phyloP scores from a whole-genome alignment of 2,888 invertebrate genomes.

The Dryocosmus kuriphilus region DNA sequence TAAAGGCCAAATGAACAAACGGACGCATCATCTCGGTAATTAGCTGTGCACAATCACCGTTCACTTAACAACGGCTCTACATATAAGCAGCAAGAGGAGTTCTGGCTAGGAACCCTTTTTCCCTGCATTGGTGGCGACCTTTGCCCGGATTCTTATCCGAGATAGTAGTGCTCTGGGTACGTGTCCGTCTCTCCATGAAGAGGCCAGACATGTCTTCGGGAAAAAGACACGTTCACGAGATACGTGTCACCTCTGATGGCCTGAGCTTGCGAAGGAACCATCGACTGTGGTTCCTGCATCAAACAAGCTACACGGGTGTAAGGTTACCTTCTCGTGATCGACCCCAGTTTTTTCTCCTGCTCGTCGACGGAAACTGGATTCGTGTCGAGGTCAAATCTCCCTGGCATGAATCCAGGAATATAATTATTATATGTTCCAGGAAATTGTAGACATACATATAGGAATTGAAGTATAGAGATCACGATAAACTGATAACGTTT shows the following conservation, averaged over 20 bases:
- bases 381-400: conserved; percentile 27
- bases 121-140: background rate
- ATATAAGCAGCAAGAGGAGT: background rate
- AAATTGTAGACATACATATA: background rate
- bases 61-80: background rate
- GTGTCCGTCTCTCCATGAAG: background rate
- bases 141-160: background rate
- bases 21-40: background rate
- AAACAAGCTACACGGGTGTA: conserved; percentile 23
- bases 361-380: conserved; percentile 13
- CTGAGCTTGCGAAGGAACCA: conserved; percentile 1
- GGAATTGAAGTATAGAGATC: no score
- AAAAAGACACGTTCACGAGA: background rate
- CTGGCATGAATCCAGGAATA: background rate
- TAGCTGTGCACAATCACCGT: background rate
- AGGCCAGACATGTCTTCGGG: background rate
- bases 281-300: conserved; percentile 3
- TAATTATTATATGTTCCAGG: conserved; percentile 16
- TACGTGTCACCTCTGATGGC: background rate
- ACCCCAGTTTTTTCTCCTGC: background rate
- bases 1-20: conserved; percentile 14
- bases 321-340: conserved; percentile 26
- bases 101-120: background rate
- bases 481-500: no score
- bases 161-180: background rate